These are phyloP conservation scores for Emmelina monodactyla DNA, from an alignment of 2,888 invertebrate species.

Conservation along the genomic window DNA sequence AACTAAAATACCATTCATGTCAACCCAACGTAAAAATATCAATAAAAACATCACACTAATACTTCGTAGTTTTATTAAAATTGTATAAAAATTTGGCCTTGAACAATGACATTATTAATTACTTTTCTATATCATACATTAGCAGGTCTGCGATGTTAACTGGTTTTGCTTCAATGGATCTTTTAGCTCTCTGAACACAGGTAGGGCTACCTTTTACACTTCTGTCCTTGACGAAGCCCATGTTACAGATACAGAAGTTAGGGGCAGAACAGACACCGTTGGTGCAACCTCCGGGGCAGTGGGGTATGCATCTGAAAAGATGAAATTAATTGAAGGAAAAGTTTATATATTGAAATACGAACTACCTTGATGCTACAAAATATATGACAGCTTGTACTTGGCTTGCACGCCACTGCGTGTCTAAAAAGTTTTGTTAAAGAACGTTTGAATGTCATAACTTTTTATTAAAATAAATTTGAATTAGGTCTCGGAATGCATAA, in stretches of 20 bases:
- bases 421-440: too few relatives aligned
- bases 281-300: constrained; percentile 74
- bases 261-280: constrained; percentile 79
- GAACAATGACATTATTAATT: too few relatives aligned
- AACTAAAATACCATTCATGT: too few relatives aligned
- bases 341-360: too few relatives aligned
- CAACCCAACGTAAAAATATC: not conserved
- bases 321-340: constrained; percentile 5
- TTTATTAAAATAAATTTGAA: too few relatives aligned
- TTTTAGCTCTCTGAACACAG: constrained; percentile 58
- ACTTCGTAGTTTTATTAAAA: not conserved
- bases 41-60: not conserved
- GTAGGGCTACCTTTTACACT: constrained; percentile 69
- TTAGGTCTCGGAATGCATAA: too few relatives aligned
- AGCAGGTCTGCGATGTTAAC: constrained; percentile 20
- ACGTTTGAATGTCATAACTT: too few relatives aligned
- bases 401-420: too few relatives aligned
- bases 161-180: constrained; percentile 22
- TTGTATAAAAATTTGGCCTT: constrained; percentile 7
- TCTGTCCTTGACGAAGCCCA: constrained; percentile 70
- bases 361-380: too few relatives aligned
- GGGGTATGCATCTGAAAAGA: constrained; percentile 57
- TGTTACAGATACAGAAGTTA: constrained; percentile 76
- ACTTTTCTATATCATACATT: constrained; percentile 25
- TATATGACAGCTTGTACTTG: too few relatives aligned